Base-by-base conservation (phyloP, 2,797 vertebrate species). In the Geotrypetes seraphini region DNA sequence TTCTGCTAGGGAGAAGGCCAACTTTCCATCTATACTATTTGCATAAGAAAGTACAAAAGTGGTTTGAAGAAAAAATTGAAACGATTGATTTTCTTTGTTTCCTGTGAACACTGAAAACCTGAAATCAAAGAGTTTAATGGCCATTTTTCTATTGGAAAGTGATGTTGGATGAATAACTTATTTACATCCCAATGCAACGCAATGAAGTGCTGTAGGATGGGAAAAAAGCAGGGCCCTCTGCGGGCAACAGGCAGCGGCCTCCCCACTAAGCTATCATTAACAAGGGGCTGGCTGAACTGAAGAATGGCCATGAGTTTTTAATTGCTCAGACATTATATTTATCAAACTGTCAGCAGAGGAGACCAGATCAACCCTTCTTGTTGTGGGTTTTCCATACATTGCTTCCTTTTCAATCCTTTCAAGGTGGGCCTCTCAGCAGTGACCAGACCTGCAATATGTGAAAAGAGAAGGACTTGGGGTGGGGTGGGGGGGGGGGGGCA, bases 261-360 rank as follows among this genome's bases (percentile, higher is more conserved):
- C 81, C 87, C 85, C 69, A 68, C 83, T 75, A 85, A 79, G 85
- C 81, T 60, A 76, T 78, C 63, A 80, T 89, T 90, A 89, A 91
- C 85, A 88, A 93, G 88, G 85, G 78, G 56, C 70, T 39, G 73
- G 77, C 79, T 88, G 83, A 86, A 80, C 86, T 81, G 53, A 78
- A 82, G 86, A 89, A 87, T 79, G 78, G 82, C 84, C 86, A 92
- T 78, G 88, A 89, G 88, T 76, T 87, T 92, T 92, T 92, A 95
- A 93, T 95, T 92, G 88, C 85, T 85, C 86, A 91, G 87, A 91
- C 85, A 81, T 95, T 92, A 89, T 90, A 91, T 95, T 92, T 90
- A 91, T 92, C 87, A 86, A 85, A 67, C 78, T 91, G 91, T 90
- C 87, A 86, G 87, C 69, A 5, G 67, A 85, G 78, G 76, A 51